phyloP scores from a whole-genome alignment of 2,113 vertebrate genomes.

The Salvelinus fontinalis region DNA sequence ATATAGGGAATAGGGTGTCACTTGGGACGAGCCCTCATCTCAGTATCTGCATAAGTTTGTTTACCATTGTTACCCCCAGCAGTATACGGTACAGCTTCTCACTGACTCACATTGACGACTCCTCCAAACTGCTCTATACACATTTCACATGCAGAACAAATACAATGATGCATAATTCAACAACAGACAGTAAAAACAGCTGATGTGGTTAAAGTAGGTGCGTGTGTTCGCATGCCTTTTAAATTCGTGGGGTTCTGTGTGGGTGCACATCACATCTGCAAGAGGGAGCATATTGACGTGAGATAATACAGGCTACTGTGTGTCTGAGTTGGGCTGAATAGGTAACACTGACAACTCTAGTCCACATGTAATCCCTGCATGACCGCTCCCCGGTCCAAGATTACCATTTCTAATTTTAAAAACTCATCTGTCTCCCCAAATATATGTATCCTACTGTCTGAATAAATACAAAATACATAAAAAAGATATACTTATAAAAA shows the following conservation, averaged over 20 bases:
- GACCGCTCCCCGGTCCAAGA: too few species aligned
- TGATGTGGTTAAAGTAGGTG: conserved; percentile 53
- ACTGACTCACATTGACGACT: conserved; percentile 22
- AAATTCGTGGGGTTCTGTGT: conserved; percentile 9
- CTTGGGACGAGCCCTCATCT: not conserved
- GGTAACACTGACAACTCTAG: too few species aligned
- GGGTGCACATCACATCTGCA: not conserved
- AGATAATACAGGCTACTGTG: not conserved
- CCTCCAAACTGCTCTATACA: not conserved
- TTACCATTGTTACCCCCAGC: not conserved
- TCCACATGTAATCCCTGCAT: too few species aligned
- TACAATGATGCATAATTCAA: conserved; percentile 62
- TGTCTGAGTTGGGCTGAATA: too few species aligned
- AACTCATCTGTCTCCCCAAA: too few species aligned
- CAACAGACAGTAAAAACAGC: conserved; percentile 48
- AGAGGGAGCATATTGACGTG: not conserved
- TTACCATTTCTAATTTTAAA: too few species aligned
- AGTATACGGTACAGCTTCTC: not conserved
- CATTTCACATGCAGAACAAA: conserved; percentile 42
- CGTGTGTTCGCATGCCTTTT: conserved; percentile 19
- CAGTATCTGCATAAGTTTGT: not conserved
- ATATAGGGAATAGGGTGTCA: too few species aligned
- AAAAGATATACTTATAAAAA: too few species aligned
- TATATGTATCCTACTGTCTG: too few species aligned
- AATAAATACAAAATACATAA: too few species aligned